A percentile compares a stretch with the other conserved stretches of the same genome.
phyloP scores from a whole-genome alignment of 2,888 invertebrate genomes.

The Agonopterix alstromeriana region DNA sequence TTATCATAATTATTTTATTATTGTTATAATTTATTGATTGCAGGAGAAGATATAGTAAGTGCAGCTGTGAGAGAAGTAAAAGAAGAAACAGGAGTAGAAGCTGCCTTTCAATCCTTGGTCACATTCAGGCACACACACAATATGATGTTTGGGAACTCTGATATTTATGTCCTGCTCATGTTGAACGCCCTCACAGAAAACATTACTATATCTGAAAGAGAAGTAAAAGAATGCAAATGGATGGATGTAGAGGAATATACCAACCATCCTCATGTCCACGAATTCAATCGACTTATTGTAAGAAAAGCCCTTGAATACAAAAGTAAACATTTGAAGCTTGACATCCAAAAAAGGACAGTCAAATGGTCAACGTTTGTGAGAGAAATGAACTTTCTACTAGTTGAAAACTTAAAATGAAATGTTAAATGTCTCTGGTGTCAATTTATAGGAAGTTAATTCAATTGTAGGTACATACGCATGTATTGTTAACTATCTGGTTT shows the following conservation, averaged over 20 bases:
- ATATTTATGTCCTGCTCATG: conserved; percentile 88
- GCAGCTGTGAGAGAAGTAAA: conserved; percentile 91
- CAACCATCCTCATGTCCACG: conserved; percentile 82
- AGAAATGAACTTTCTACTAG: conserved; percentile 47
- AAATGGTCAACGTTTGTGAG: conserved; percentile 48
- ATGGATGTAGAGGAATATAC: conserved; percentile 86
- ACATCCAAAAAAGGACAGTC: conserved; percentile 69
- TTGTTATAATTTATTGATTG: conserved; percentile 15
- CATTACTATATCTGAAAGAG: conserved; percentile 82
- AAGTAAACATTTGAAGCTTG: conserved; percentile 76
- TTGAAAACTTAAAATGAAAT: conserved; percentile 31
- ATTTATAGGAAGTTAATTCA: conserved; percentile 6
- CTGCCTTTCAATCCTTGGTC: conserved; percentile 84
- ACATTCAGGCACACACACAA: conserved; percentile 87
- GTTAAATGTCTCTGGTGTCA: background rate
- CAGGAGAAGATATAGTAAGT: conserved; percentile 88
- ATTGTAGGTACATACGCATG: conserved; percentile 7
- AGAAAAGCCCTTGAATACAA: conserved; percentile 80
- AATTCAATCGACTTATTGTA: conserved; percentile 81
- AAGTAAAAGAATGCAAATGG: conserved; percentile 88
- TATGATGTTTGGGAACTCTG: conserved; percentile 88
- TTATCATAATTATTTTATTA: too few relatives aligned
- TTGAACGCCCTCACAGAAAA: conserved; percentile 80
- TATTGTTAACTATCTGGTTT: background rate
- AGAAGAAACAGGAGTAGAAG: conserved; percentile 91